Base-by-base conservation (phyloP, 2,113 vertebrate species). In the Pantherophis guttatus region DNA sequence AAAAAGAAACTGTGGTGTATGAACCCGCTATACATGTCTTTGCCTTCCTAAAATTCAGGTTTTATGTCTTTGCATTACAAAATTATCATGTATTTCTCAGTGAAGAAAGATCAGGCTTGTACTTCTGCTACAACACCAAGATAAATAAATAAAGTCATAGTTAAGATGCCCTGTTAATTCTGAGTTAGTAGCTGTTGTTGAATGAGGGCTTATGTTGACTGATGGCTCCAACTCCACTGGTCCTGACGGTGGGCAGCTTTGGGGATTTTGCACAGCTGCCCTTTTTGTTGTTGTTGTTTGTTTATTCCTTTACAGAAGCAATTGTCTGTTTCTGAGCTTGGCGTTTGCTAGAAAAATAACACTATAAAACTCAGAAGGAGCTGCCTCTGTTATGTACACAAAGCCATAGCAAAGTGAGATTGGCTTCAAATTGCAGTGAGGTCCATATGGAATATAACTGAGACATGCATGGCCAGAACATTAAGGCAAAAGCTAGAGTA, bases 341-440 rank as follows among this genome's bases (percentile, higher is more conserved):
- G 15, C 21, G 55, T 75, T 92, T 94, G 94, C 93, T 13, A 23
- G 75, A 55, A 48, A 86, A 57, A 86, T 90, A 44, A 62, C 50
- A 55, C 53, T 15, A 19, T 15, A 89, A 88, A 87, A 33, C 19
- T 87, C 10, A 7, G 3, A 33, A 88, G 48, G 54, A 81, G n/a
- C n/a, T 33, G 65, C 9, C 65, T 48, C 3, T 87, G 86, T 26
- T 70, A 12, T 39, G 26, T 52, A 88, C 87, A 15, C 17, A 59
- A 58, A 23, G 59, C 6, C 2, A 24, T 26, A 29, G 75, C 5
- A 29, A 33, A 15, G n/a, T 29, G 39, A 81, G 8, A 44, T 54
- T 65, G 89, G 58, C 58, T 23, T 58, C 86, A 58, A 24, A 89
- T 29, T 86, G 6, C 26, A 75, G 50, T 52, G 44, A 59, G 39